These are phyloP conservation scores for Liopterus haemorrhoidalis DNA, from an alignment of 2,888 invertebrate genomes.

Conservation along the genomic window DNA sequence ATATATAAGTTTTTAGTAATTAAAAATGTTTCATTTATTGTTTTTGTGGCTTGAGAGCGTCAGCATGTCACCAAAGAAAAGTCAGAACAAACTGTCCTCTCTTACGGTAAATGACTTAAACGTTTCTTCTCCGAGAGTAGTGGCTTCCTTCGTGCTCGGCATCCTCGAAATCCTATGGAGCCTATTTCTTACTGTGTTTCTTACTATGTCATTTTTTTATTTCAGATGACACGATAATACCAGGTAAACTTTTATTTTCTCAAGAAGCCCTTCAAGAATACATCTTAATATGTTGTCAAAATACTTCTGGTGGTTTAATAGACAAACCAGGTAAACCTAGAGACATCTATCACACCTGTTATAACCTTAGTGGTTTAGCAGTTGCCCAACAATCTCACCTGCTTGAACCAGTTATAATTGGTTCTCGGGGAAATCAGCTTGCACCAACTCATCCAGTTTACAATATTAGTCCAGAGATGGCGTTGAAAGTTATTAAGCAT, in stretches of 20 bases:
- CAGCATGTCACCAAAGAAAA: too few relatives aligned
- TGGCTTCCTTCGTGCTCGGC: too few relatives aligned
- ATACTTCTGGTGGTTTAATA: constrained; percentile 77
- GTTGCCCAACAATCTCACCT: constrained; percentile 81
- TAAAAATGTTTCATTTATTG: too few relatives aligned
- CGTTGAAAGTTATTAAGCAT: constrained; percentile 48
- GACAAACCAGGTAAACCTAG: constrained; percentile 92
- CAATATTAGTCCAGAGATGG: constrained; percentile 68
- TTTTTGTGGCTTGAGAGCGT: too few relatives aligned
- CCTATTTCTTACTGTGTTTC: too few relatives aligned
- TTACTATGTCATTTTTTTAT: not conserved
- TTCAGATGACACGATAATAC: constrained; percentile 20
- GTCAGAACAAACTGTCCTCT: too few relatives aligned
- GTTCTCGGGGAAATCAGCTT: constrained; percentile 63
- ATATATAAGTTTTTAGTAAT: too few relatives aligned
- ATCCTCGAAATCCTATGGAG: too few relatives aligned
- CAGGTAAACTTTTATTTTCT: constrained; percentile 69
- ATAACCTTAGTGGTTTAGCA: constrained; percentile 88
- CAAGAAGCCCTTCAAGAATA: constrained; percentile 91
- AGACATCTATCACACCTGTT: constrained; percentile 97
- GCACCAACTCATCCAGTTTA: constrained; percentile 75
- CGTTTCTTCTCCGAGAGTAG: too few relatives aligned
- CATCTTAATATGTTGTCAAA: constrained; percentile 87
- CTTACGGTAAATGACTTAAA: too few relatives aligned
- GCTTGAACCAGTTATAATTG: constrained; percentile 58